Conservation (phyloP, 23 tunicate species). For the Ascidia mentula region DNA sequence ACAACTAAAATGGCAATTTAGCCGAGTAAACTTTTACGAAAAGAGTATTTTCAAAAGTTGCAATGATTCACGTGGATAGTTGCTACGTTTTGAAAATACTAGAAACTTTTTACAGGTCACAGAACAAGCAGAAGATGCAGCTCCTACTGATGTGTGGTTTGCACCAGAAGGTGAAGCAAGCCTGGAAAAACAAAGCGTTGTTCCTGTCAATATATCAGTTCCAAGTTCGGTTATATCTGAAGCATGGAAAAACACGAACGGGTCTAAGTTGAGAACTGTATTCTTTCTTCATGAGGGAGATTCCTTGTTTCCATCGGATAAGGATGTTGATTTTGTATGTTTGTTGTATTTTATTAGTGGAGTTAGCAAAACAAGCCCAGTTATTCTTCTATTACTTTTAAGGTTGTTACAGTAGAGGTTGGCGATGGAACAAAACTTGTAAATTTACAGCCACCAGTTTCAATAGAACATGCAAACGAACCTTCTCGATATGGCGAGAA, state of each 20-base stretch:
- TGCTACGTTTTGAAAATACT: neutral
- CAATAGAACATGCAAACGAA: slow-evolving; percentile 4
- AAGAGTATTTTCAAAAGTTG: too few relatives aligned
- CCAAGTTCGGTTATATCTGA: slow-evolving; percentile 7
- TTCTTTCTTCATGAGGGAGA: slow-evolving; percentile 10
- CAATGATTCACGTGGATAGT: too few relatives aligned
- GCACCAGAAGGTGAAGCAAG: neutral
- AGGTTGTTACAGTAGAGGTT: slow-evolving; percentile 9
- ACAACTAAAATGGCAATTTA: too few relatives aligned
- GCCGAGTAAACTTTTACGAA: too few relatives aligned
- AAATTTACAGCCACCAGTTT: neutral
- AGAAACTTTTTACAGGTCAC: neutral
- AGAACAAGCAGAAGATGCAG: neutral
- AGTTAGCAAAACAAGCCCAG: neutral
- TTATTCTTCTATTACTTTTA: neutral
- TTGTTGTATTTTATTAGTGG: neutral
- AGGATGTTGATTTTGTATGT: neutral
- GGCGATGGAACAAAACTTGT: neutral
- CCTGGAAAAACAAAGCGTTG: neutral
- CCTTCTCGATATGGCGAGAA: neutral
- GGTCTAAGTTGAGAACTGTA: neutral
- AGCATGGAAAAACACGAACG: neutral
- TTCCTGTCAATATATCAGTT: neutral
- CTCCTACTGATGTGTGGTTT: slow-evolving; percentile 5
- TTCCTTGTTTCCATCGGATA: slow-evolving; percentile 7